A percentile compares a stretch with the other conserved stretches of the same genome.
These are phyloP conservation scores for Pachymerium ferrugineum DNA, from an alignment of 2,888 invertebrate genomes.

Conservation along the genomic window DNA sequence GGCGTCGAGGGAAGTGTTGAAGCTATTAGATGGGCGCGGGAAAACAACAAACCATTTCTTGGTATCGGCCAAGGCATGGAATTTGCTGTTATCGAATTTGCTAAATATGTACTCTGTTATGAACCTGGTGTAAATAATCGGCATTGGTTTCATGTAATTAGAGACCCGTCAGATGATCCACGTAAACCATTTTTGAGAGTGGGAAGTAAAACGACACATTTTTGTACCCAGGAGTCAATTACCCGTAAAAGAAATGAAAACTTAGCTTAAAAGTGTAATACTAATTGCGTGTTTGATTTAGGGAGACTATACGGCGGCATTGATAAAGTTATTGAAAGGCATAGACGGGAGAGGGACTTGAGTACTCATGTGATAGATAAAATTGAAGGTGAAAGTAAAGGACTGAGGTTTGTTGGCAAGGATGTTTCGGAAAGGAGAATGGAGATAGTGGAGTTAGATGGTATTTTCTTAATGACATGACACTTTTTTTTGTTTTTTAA, in stretches of 20 bases:
- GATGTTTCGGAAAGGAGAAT: slow-evolving; percentile 80
- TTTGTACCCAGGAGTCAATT: slow-evolving; percentile 55
- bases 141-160: slow-evolving; percentile 99
- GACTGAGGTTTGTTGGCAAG: slow-evolving; percentile 79
- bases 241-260: slow-evolving; percentile 45
- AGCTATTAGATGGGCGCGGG: slow-evolving; percentile 88
- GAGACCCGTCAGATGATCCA: slow-evolving; percentile 91
- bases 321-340: slow-evolving; percentile 81
- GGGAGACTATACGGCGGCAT: slow-evolving; percentile 71
- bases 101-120: slow-evolving; percentile 72
- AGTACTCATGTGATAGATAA: slow-evolving; percentile 77
- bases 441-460: slow-evolving; percentile 83
- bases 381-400: slow-evolving; percentile 72
- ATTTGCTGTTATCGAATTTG: slow-evolving; percentile 91
- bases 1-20: slow-evolving; percentile 95
- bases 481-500: neutral
- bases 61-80: slow-evolving; percentile 95
- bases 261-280: neutral
- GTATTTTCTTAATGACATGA: slow-evolving; percentile 39
- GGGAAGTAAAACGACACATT: slow-evolving; percentile 82
- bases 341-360: slow-evolving; percentile 93
- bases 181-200: too few relatives aligned
- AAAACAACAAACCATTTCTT: slow-evolving; percentile 80
- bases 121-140: slow-evolving; percentile 77
- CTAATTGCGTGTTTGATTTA: slow-evolving; percentile 45